Base-by-base conservation (phyloP, 2,113 vertebrate species). In the Psephotus haematonotus region DNA sequence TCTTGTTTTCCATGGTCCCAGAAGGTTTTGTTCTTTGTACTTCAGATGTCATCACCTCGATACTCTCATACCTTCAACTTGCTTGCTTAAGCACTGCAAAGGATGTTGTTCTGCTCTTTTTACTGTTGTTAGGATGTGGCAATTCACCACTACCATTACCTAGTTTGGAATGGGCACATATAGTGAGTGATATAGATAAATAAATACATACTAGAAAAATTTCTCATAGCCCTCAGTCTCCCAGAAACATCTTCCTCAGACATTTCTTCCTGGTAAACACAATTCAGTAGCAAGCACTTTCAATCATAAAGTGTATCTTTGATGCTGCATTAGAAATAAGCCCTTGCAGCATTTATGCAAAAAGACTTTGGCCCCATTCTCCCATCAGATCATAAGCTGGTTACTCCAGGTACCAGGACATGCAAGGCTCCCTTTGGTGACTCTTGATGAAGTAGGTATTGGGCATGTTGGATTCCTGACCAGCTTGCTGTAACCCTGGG, bases 21-120 rank as follows among this genome's bases (percentile, higher is more conserved):
- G 1, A 1, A 39, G 23, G 23, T 63, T 86, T 88, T 31, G 35
- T 55, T 57, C 39, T 81, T 83, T 41, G 23, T 55, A 31, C 11
- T 59, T 67, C 0, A 0, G 24, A 24, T 13, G 5, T 52, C 35
- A 39, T 22, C 49, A 52, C 44, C 63, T 86, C 0, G 0, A 35
- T 24, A 33, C 7, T n/a, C 41, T 65, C 4, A 7, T 5, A 37
- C 4, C 22, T 86, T 49, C 31, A 8, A 12, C 4, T 53, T 90
- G 16, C 57, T 75, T 39, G 7, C 3, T 33, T 55, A 43, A 72
- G 17, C 13, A 43, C 13, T 39, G 17, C 33, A 43, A 44, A 63
- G 19, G 7, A 9, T 59, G 6, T 80, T 0, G 1, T 70, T 81
- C 50, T 83, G 13, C 24, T 69, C 12, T 52, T 65, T 65, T 65